A percentile compares a stretch with the other conserved stretches of the same genome.
These are phyloP conservation scores for Antheraea pernyi DNA, from an alignment of 1,140 invertebrate genomes.

Conservation along the genomic window DNA sequence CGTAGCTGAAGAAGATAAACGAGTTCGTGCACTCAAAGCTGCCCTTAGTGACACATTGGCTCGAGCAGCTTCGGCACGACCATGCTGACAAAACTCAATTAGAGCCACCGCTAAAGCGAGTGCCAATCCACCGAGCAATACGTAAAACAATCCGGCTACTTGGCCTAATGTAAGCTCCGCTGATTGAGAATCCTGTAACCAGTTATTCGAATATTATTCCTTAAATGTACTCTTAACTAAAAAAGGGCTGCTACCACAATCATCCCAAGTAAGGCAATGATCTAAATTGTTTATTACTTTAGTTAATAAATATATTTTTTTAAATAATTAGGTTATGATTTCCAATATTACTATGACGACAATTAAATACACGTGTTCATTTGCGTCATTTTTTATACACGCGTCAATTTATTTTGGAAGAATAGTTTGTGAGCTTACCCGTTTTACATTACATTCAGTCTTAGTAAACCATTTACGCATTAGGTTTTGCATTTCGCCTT, in stretches of 20 bases:
- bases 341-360: background rate
- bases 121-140: conserved; percentile 95
- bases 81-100: conserved; percentile 95
- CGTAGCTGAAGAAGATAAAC: conserved; percentile 82
- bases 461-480: conserved; percentile 92
- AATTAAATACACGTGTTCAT: background rate
- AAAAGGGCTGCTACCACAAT: no score
- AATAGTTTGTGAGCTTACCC: conserved; percentile 29
- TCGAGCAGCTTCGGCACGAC: conserved; percentile 87
- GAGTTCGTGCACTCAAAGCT: conserved; percentile 92
- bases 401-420: background rate
- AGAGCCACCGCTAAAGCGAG: conserved; percentile 93
- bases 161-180: conserved; percentile 96
- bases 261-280: no score
- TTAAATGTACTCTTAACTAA: no score
- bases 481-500: conserved; percentile 93
- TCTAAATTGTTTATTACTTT: no score
- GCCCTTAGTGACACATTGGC: conserved; percentile 90
- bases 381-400: background rate
- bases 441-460: conserved; percentile 42
- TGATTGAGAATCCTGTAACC: conserved; percentile 13
- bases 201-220: background rate
- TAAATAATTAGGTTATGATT: no score
- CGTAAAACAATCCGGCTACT: conserved; percentile 99
- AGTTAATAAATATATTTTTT: no score